Evolutionary conservation across 2,888 invertebrate species (phyloP).

Genomic region (Callosobruchus maculatus): DNA sequence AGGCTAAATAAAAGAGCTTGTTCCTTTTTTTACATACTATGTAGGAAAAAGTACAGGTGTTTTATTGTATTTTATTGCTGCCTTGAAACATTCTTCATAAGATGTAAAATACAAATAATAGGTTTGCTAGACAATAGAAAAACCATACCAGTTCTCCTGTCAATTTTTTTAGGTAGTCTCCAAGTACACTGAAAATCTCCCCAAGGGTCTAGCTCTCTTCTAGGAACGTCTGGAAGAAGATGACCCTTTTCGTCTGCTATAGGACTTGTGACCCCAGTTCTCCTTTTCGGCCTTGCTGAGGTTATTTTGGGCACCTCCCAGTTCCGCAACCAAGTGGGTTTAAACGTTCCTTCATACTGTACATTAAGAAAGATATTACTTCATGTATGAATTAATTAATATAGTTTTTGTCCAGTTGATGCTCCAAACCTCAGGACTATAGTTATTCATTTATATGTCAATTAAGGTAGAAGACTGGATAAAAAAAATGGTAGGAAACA

Average conservation of each 20-base stretch:
- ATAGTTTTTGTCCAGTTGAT: slow-evolving; percentile 3
- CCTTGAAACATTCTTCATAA: no score
- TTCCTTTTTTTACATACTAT: no score
- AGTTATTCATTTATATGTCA: no score
- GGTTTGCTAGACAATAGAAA: neutral
- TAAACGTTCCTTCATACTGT: slow-evolving; percentile 59
- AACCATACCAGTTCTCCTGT: slow-evolving; percentile 30
- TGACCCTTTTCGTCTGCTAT: slow-evolving; percentile 64
- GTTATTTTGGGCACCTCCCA: slow-evolving; percentile 66
- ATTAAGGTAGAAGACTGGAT: no score
- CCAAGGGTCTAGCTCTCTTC: slow-evolving; percentile 54
- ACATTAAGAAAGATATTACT: slow-evolving; percentile 10
- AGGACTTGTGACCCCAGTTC: slow-evolving; percentile 53
- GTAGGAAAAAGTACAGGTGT: no score
- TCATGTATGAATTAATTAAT: neutral
- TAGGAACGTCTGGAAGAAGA: slow-evolving; percentile 59
- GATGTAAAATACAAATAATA: no score
- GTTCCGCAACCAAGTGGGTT: slow-evolving; percentile 60
- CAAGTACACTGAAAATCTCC: slow-evolving; percentile 48
- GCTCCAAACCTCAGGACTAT: no score
- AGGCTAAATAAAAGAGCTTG: no score
- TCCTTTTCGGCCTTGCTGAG: slow-evolving; percentile 52
- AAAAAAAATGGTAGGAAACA: no score
- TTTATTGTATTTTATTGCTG: no score
- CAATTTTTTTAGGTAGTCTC: slow-evolving; percentile 33